A percentile compares a stretch with the other conserved stretches of the same genome.
Evolutionary conservation across 2,888 invertebrate species (phyloP).

Genomic region (Hirtodrosophila cameraria): DNA sequence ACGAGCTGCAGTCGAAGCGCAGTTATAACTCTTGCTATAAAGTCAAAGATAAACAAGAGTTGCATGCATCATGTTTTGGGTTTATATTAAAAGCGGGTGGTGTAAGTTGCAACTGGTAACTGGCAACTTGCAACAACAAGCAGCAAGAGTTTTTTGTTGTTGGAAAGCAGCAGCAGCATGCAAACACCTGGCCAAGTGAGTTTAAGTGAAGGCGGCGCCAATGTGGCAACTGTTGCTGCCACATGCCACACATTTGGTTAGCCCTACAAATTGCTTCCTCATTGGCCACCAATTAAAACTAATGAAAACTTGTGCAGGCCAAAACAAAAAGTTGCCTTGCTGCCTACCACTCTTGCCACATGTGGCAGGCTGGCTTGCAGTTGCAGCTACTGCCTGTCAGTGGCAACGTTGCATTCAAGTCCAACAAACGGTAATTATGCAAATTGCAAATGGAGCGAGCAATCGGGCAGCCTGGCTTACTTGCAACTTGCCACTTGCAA

Average conservation of each 20-base stretch:
- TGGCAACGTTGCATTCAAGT: slow-evolving; percentile 72
- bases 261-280: slow-evolving; percentile 78
- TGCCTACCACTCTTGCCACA: slow-evolving; percentile 11
- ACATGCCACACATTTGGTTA: slow-evolving; percentile 24
- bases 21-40: slow-evolving; percentile 6
- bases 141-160: too few species aligned
- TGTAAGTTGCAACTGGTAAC: not conserved
- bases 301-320: slow-evolving; percentile 67
- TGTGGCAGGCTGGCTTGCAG: slow-evolving; percentile 23
- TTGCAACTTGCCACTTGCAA: slow-evolving; percentile 35
- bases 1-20: not conserved
- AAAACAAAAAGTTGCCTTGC: slow-evolving; percentile 42
- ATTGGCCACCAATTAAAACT: slow-evolving; percentile 77
- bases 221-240: slow-evolving; percentile 35
- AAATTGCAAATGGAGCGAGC: slow-evolving; percentile 72
- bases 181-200: slow-evolving; percentile 28
- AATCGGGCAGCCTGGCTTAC: slow-evolving; percentile 36
- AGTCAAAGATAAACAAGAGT: slow-evolving; percentile 30
- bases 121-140: too few species aligned
- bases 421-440: slow-evolving; percentile 80
- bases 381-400: slow-evolving; percentile 49
- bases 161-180: too few species aligned
- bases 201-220: slow-evolving; percentile 20
- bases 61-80: slow-evolving; percentile 38
- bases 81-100: slow-evolving; percentile 33